These are phyloP conservation scores for Syrphus vitripennis DNA, from an alignment of 2,888 invertebrate genomes.

Conservation along the genomic window DNA sequence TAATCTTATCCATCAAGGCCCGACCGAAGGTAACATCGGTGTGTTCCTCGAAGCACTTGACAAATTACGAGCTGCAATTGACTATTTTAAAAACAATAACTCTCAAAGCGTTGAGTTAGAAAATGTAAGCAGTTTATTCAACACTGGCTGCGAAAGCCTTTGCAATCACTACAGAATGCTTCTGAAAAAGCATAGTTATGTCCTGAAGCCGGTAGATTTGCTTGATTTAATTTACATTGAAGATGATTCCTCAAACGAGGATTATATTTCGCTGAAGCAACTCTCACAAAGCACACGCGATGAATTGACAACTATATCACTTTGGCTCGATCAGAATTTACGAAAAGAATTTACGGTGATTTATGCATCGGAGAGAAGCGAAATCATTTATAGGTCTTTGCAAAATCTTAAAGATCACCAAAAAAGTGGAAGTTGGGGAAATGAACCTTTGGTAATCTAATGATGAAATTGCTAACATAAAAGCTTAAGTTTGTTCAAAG, in stretches of 20 bases:
- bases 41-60: conserved; percentile 89
- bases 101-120: conserved; percentile 96
- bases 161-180: conserved; percentile 94
- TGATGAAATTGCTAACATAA: too few relatives aligned
- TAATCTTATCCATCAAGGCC: conserved; percentile 91
- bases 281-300: conserved; percentile 87
- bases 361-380: conserved; percentile 89
- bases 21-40: conserved; percentile 85
- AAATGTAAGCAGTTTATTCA: conserved; percentile 90
- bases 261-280: conserved; percentile 85
- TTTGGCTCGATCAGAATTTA: conserved; percentile 91
- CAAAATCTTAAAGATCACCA: conserved; percentile 91
- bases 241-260: conserved; percentile 87
- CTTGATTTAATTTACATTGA: conserved; percentile 93
- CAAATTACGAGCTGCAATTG: conserved; percentile 91
- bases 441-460: conserved; percentile 88
- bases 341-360: conserved; percentile 88
- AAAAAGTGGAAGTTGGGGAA: conserved; percentile 88
- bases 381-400: conserved; percentile 88
- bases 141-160: conserved; percentile 91
- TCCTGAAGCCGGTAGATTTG: conserved; percentile 92
- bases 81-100: conserved; percentile 95
- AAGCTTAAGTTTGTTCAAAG: too few relatives aligned
- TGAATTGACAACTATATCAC: conserved; percentile 89
- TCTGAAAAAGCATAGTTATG: conserved; percentile 91